Evolutionary conservation across 1,140 invertebrate species (phyloP), one percentile per base, ranked within the genome.

Genomic region (Drosophila busckii): DNA sequence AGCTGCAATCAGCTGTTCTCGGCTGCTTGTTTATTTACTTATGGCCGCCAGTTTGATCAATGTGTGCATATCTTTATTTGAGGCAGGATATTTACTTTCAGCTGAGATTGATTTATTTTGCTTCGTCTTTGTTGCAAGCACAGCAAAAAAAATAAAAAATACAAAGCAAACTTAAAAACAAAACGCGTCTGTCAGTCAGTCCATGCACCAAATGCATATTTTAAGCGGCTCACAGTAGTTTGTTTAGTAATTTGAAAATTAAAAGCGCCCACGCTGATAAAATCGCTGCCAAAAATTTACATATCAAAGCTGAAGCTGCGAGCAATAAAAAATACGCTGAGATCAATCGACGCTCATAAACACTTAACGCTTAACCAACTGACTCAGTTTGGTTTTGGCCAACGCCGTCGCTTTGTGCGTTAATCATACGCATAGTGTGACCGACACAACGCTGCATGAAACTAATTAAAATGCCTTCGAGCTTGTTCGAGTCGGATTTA

Each of bases 1-100:
- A 80, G 73, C 73, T 80, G 63, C 73, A 78, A 78, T 78, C 73
- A 78, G 73, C 73, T 80, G 73, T 80, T 80, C 75, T 69, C 31
- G 25, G n/a, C 20, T 20, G 17, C 22, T 12, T 78, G 71, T 78
- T 78, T 78, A 78, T 78, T 78, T 78, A 80, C 73, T 71, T 71
- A 67, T 52, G 41, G 37, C 50, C 34, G 25, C 32, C 52, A 25
- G n/a, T n/a, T n/a, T n/a, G n/a, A n/a, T n/a, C n/a, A n/a, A n/a
- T n/a, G n/a, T n/a, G n/a, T n/a, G n/a, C n/a, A n/a, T 55, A 38
- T 20, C 58, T 20, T 50, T 40, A 31, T 9, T 20, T 26, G 37
- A 28, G 19, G 4, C 73, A 80, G 73, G 73, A 80, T 80, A 82
- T 80, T 82, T 80, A 80, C 68, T 78, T 80, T 80, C 28, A 28